These are phyloP conservation scores for Drosophila siamana DNA, from an alignment of 2,888 invertebrate species.

Conservation along the genomic window DNA sequence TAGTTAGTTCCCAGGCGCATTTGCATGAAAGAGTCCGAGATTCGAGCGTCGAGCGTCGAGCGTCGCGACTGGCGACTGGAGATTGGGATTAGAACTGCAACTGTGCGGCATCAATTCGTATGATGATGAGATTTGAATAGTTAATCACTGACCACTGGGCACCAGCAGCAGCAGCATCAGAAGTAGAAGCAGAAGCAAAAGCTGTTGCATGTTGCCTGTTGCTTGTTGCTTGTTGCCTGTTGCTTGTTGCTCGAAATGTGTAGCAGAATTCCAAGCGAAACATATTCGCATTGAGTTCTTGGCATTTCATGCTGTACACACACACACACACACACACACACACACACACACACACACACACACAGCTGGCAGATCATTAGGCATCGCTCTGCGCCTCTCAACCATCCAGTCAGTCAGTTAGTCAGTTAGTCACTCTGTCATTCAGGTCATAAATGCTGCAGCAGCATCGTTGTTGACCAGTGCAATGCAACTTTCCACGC, in stretches of 20 bases:
- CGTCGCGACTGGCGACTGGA: not conserved
- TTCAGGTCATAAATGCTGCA: constrained; percentile 71
- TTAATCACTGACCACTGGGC: constrained; percentile 48
- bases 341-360: too few relatives aligned
- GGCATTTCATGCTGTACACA: constrained; percentile 16
- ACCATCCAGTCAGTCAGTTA: not conserved
- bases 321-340: too few relatives aligned
- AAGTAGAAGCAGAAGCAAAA: constrained; percentile 2
- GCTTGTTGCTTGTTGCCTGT: constrained; percentile 9
- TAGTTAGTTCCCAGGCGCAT: constrained; percentile 68
- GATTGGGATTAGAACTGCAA: constrained; percentile 6
- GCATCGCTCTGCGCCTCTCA: constrained; percentile 31
- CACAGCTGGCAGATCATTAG: constrained; percentile 55
- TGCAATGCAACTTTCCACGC: constrained; percentile 67
- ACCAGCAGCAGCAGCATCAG: not conserved
- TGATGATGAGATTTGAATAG: constrained; percentile 48
- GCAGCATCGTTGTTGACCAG: constrained; percentile 71
- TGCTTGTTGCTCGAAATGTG: constrained; percentile 19
- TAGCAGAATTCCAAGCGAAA: constrained; percentile 28
- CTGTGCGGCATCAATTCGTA: constrained; percentile 33
- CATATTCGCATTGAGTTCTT: constrained; percentile 49
- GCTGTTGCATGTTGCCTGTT: constrained; percentile 19
- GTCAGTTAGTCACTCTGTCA: constrained; percentile 43
- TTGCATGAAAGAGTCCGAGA: constrained; percentile 56
- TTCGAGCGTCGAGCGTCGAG: constrained; percentile 1